Conservation (phyloP, 2,113 vertebrate genomes). For the Kryptolebias marmoratus region DNA sequence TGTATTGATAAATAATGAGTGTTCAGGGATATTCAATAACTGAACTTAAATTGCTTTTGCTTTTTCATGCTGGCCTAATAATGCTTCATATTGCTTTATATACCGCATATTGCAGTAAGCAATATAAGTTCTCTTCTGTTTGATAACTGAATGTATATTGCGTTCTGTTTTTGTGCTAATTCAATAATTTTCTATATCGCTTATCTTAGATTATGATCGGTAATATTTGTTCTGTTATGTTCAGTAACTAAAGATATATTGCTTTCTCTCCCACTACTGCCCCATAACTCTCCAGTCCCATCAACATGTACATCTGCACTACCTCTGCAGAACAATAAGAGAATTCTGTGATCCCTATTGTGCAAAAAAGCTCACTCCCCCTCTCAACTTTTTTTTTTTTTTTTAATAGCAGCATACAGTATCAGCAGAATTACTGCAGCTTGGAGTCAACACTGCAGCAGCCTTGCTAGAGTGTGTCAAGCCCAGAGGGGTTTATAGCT, state of each 20-base stretch:
- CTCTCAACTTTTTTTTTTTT: constrained; percentile 55
- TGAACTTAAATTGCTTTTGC: no score
- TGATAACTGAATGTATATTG: constrained; percentile 48
- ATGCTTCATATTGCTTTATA: no score
- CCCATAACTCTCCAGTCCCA: constrained; percentile 14
- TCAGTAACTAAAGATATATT: constrained; percentile 50
- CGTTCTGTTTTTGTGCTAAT: constrained; percentile 30
- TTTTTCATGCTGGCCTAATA: no score
- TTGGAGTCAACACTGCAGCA: constrained; percentile 55
- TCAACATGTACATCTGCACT: constrained; percentile 27
- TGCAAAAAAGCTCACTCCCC: constrained; percentile 47
- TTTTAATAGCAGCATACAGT: constrained; percentile 72
- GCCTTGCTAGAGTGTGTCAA: constrained; percentile 74
- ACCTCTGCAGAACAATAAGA: constrained; percentile 66
- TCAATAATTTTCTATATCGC: no score
- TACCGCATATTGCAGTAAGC: no score
- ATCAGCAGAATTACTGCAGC: constrained; percentile 77
- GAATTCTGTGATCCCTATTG: constrained; percentile 59
- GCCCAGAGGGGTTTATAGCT: constrained; percentile 73
- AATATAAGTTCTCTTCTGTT: constrained; percentile 1
- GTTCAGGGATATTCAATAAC: no score
- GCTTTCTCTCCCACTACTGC: constrained; percentile 3
- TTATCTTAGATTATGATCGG: no score
- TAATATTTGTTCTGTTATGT: not conserved
- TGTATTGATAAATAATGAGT: no score